A percentile compares a stretch with the other conserved stretches of the same genome.
These are phyloP conservation scores for Solen grandis DNA, from an alignment of 1,140 invertebrate species.

Conservation along the genomic window DNA sequence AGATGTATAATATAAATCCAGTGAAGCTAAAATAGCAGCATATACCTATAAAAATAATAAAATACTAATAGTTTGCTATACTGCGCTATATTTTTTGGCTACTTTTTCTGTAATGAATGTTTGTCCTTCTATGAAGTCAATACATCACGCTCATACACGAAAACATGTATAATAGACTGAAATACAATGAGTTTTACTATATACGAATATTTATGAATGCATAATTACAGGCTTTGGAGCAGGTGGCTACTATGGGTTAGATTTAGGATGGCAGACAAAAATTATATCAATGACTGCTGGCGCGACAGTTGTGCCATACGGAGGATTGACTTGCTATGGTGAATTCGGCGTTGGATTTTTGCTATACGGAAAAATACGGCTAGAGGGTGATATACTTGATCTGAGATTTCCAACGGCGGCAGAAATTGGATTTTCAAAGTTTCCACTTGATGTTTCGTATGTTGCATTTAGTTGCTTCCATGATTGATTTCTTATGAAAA, in stretches of 20 bases:
- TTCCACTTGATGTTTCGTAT: conserved; percentile 68
- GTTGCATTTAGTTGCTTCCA: no score
- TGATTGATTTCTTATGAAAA: no score
- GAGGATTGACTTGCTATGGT: conserved; percentile 55
- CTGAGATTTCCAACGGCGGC: conserved; percentile 65
- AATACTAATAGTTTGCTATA: no score
- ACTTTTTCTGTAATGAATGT: no score
- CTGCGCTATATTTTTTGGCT: no score
- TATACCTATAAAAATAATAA: no score
- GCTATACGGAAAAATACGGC: conserved; percentile 61
- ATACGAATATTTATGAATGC: no score
- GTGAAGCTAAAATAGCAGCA: background rate
- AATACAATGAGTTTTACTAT: no score
- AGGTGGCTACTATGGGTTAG: conserved; percentile 65
- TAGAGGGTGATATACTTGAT: conserved; percentile 65
- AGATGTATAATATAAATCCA: background rate
- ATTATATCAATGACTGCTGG: conserved; percentile 55
- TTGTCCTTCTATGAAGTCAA: no score
- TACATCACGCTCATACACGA: no score
- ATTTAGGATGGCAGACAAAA: conserved; percentile 60
- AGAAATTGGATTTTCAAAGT: conserved; percentile 67
- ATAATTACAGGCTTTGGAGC: conserved; percentile 68
- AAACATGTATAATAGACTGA: no score
- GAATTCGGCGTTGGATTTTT: conserved; percentile 54
- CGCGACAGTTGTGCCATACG: conserved; percentile 56